A percentile compares a stretch with the other conserved stretches of the same genome.
Conservation (phyloP, 2,113 vertebrate species). For the Phaetusa simplex region DNA sequence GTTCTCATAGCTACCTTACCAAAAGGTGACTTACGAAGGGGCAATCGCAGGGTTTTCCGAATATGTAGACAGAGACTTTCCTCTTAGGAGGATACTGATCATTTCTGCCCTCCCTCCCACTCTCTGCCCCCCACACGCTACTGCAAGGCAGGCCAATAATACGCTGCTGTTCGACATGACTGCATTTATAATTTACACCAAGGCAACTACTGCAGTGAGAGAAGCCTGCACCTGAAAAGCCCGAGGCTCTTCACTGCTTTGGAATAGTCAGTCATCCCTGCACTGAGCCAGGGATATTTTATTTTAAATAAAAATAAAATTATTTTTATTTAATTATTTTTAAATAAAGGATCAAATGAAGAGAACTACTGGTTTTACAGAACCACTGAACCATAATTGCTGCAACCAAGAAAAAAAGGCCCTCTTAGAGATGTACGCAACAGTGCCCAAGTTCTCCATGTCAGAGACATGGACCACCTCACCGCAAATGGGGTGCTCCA, state of each 20-base stretch:
- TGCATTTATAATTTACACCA: neutral
- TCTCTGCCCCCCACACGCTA: neutral
- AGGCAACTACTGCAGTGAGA: neutral
- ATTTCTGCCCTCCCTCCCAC: neutral
- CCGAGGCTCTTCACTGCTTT: neutral
- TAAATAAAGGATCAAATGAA: neutral
- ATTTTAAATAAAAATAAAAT: too few relatives aligned
- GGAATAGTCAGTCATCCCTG: neutral
- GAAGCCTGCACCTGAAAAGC: neutral
- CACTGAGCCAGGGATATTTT: neutral
- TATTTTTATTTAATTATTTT: neutral
- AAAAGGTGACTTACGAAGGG: neutral
- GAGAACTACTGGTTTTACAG: neutral
- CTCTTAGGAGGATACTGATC: neutral
- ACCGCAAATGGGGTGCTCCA: neutral
- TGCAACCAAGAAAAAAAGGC: neutral
- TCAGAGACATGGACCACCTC: neutral
- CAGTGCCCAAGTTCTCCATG: rapidly evolving
- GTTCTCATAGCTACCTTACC: neutral
- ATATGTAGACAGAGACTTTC: neutral
- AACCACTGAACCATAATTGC: neutral
- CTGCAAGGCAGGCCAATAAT: neutral
- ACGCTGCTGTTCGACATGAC: rapidly evolving
- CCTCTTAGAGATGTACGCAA: neutral
- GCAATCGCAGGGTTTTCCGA: neutral